Base-by-base conservation (phyloP, 2,888 invertebrate genomes). In the Heteromyza rotundicornis region DNA sequence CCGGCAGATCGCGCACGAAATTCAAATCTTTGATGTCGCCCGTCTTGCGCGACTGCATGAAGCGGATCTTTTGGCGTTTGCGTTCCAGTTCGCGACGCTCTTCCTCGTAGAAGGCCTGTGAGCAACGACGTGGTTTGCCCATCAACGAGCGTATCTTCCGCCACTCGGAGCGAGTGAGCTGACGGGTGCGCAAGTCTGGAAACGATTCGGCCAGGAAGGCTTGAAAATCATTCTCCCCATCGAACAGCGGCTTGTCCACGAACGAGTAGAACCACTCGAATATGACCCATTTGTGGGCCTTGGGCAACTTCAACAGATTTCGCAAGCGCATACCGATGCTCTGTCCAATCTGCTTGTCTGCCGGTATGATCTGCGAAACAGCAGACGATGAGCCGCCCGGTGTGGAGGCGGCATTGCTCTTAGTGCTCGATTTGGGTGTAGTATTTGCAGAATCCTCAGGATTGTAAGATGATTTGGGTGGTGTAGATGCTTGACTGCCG, bases 231-330 rank as follows among this genome's bases (percentile, higher is more conserved):
- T 98, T 98, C 78, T 96, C 96, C 36, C 95, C 96, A 70, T 93
- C 90, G 84, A 99, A 98, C 36, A 99, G 85, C 35, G 95, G 92
- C 79, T 92, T 92, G 80, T 99, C 99, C 72, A 99, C 92, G 77
- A 97, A 98, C 71, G 98, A 98, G 84, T 99, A 99, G 84, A 99
- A 99, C 91, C 97, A 99, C 83, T 99, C 99, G 84, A 96, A 98
- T 82, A 96, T 98, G 8, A 98, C 98, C 96, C 98, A 98, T 84
- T 96, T 96, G 81, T 98, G 97, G 2, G 98, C 98, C 85, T 98
- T 98, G 0, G 99, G 98, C 67, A 99, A 84, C 84, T 98, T 98
- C 2, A 99, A 85, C 27, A 99, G 87, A 85, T 99, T 99, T 68
- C 95, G 86, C 63, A 96, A 84, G 68, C 95, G 86, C 85, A 94